phyloP scores from a whole-genome alignment of 1,140 invertebrate species.

The Zaprionus ornatus region DNA sequence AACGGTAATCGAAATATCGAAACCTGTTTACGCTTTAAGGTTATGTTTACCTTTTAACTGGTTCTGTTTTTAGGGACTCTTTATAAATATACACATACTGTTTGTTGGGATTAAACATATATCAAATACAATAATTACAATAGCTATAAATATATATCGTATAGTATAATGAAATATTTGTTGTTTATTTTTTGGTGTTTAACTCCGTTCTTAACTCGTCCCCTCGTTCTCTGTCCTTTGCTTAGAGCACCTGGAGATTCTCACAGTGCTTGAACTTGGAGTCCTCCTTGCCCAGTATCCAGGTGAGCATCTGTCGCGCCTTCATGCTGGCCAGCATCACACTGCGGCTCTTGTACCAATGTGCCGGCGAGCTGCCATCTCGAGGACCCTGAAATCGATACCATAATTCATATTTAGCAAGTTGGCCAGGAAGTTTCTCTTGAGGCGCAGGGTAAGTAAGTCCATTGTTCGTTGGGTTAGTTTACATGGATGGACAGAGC shows the following conservation, averaged over 20 bases:
- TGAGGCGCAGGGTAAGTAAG: background rate
- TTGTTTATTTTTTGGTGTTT: conserved; percentile 33
- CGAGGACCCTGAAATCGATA: conserved; percentile 84
- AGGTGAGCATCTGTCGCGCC: conserved; percentile 94
- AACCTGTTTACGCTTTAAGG: conserved; percentile 47
- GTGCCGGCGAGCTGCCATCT: conserved; percentile 86
- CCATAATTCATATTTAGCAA: conserved; percentile 16
- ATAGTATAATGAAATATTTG: conserved; percentile 29
- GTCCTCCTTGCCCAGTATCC: conserved; percentile 95
- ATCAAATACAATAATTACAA: conserved; percentile 28
- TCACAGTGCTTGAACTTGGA: conserved; percentile 96
- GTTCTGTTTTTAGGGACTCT: conserved; percentile 26
- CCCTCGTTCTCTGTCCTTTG: background rate
- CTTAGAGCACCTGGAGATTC: conserved; percentile 90
- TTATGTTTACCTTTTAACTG: conserved; percentile 15
- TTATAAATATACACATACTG: conserved; percentile 35
- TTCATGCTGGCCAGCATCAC: conserved; percentile 94
- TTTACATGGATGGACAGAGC: background rate
- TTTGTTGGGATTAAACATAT: conserved; percentile 17
- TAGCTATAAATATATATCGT: conserved; percentile 18
- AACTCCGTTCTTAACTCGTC: conserved; percentile 2
- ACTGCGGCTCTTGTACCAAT: conserved; percentile 93
- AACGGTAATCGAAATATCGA: conserved; percentile 45
- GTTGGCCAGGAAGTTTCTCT: conserved; percentile 1
- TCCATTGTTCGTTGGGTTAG: conserved; percentile 15